Evolutionary conservation across 2,888 invertebrate genomes (phyloP).

Genomic region (Aleiodes testaceus): DNA sequence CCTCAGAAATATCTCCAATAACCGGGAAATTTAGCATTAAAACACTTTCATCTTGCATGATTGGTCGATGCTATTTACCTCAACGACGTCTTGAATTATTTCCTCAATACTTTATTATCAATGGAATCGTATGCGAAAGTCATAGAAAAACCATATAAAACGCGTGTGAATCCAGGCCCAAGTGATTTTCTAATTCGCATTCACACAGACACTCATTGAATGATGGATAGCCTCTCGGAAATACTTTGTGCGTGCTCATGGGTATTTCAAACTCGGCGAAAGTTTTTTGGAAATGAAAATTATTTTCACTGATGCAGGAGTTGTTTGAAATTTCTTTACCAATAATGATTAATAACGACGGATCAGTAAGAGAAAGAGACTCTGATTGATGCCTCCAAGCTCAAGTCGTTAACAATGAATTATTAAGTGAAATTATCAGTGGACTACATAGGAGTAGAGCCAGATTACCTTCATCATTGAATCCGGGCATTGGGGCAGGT

Average conservation of each 20-base stretch:
- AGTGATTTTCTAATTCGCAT: slow-evolving; percentile 34
- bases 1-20: no score
- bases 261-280: no score
- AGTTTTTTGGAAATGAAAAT: no score
- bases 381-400: neutral
- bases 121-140: no score
- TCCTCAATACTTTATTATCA: no score
- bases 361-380: slow-evolving; percentile 19
- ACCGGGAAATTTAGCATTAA: no score
- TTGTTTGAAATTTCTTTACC: neutral
- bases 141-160: neutral
- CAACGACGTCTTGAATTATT: no score
- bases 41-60: no score
- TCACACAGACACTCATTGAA: slow-evolving; percentile 32
- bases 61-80: no score
- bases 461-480: slow-evolving; percentile 62
- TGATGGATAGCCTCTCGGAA: slow-evolving; percentile 55
- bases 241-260: slow-evolving; percentile 44
- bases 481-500: slow-evolving; percentile 64
- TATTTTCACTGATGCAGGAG: no score
- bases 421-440: neutral
- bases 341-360: slow-evolving; percentile 36
- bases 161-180: slow-evolving; percentile 13
- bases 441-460: slow-evolving; percentile 1
- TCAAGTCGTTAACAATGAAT: no score